Conservation (phyloP, 2,888 invertebrate species). For the Drosophila crucigera region DNA sequence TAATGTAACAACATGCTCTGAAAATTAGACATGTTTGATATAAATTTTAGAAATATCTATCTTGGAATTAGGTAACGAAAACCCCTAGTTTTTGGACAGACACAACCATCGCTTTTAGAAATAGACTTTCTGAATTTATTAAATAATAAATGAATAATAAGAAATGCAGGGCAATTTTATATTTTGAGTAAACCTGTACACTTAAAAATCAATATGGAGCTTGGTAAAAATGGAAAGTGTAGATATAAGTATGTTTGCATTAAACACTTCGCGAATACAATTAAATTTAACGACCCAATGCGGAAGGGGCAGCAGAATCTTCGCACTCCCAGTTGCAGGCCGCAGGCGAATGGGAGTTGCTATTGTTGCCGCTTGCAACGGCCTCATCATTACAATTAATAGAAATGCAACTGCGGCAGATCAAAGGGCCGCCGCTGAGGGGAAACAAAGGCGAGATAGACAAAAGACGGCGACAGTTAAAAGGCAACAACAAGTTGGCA, state of each 20-base stretch:
- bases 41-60: background rate
- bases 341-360: conserved; percentile 21
- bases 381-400: conserved; percentile 76
- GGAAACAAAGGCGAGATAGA: conserved; percentile 71
- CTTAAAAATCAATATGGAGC: background rate
- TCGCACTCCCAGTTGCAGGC: conserved; percentile 29
- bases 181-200: background rate
- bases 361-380: conserved; percentile 63
- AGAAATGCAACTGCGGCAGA: conserved; percentile 71
- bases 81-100: background rate
- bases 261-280: conserved; percentile 11
- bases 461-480: conserved; percentile 79
- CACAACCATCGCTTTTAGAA: background rate
- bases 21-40: accelerated
- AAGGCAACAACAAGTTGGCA: conserved; percentile 69
- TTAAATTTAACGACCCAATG: conserved; percentile 50
- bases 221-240: accelerated
- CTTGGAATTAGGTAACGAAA: background rate
- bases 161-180: background rate
- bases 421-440: conserved; percentile 62
- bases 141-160: background rate
- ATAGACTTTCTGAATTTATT: background rate
- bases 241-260: background rate
- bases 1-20: background rate
- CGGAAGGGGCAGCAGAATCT: conserved; percentile 36